Evolutionary conservation across 2,888 invertebrate genomes (phyloP).

Genomic region (Brachylomia viminalis): DNA sequence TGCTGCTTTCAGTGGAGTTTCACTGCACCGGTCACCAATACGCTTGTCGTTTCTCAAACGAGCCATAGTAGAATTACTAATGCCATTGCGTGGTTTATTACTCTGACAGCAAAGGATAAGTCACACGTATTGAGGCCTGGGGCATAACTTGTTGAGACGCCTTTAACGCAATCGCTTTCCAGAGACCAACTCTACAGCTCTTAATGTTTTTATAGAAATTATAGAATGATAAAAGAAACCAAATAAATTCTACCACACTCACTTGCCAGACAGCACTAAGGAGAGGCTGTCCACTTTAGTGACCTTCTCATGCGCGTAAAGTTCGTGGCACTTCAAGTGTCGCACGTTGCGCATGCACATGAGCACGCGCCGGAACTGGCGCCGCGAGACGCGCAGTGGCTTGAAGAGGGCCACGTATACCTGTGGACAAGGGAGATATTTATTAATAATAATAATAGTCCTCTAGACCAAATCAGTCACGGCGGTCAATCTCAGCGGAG

Average conservation of each 20-base stretch:
- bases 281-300: slow-evolving; percentile 97
- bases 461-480: no score
- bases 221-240: background rate
- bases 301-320: slow-evolving; percentile 96
- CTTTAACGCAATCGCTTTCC: background rate
- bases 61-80: background rate
- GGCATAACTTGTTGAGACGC: background rate
- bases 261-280: slow-evolving; percentile 96
- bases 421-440: slow-evolving; percentile 82
- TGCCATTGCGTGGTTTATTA: background rate
- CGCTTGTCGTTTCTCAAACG: background rate
- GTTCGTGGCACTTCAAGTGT: slow-evolving; percentile 95
- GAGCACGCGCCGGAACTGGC: slow-evolving; percentile 95
- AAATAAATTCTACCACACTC: slow-evolving; percentile 76
- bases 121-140: background rate
- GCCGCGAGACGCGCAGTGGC: slow-evolving; percentile 94
- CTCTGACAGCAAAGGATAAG: background rate
- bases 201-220: background rate
- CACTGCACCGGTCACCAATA: background rate
- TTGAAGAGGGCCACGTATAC: slow-evolving; percentile 95
- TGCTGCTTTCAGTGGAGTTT: slow-evolving; percentile 1
- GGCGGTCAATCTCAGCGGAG: no score
- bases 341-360: slow-evolving; percentile 95
- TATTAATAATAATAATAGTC: background rate
- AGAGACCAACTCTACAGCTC: background rate